Evolutionary conservation across 1,140 invertebrate genomes (phyloP).

Genomic region (Streblospio benedicti): DNA sequence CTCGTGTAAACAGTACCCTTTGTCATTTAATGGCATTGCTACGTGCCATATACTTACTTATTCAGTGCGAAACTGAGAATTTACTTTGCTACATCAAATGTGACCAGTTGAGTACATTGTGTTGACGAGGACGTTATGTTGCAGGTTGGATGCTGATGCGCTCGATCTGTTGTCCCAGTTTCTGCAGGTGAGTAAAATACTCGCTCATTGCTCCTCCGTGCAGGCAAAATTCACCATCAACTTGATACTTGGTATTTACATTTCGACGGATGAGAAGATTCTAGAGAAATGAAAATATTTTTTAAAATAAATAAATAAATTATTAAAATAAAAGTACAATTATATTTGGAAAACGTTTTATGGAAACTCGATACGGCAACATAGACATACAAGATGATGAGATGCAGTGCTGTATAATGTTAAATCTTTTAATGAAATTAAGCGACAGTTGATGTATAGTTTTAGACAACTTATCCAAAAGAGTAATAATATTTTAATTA

Average conservation of each 20-base stretch:
- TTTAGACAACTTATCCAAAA: no score
- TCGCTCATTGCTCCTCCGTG: conserved; percentile 7
- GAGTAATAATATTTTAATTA: no score
- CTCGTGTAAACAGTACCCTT: neutral
- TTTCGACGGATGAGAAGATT: neutral
- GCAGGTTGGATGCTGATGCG: conserved; percentile 52
- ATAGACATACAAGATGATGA: no score
- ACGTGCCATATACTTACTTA: no score
- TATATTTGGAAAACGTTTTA: conserved; percentile 1
- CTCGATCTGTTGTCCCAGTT: conserved; percentile 54
- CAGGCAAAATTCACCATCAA: neutral
- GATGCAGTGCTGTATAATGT: neutral
- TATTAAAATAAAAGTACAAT: neutral
- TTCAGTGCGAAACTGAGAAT: neutral
- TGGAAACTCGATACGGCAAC: neutral
- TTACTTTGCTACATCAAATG: neutral
- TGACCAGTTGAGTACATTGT: neutral
- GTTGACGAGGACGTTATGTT: neutral
- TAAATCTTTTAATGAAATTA: no score
- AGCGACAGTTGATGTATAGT: no score
- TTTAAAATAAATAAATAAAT: neutral
- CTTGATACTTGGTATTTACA: neutral
- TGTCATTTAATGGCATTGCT: neutral
- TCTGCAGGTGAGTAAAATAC: conserved; percentile 49
- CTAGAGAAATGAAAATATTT: neutral